Base-by-base conservation (phyloP, 2,888 invertebrate genomes). In the Brachycybe producta region DNA sequence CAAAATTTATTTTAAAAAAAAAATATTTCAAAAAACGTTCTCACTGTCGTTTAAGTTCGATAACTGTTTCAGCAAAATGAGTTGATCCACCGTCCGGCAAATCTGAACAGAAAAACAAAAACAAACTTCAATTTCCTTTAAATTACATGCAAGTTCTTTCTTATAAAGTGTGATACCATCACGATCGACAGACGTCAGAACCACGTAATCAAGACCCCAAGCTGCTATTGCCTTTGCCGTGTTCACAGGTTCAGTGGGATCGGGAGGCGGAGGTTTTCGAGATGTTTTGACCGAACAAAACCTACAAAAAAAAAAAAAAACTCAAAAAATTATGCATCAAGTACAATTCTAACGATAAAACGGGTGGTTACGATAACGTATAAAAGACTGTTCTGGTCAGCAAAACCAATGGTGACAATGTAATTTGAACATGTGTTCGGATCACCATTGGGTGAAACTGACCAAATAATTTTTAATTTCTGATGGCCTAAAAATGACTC, bases 261-360 rank as follows among this genome's bases (percentile, higher is more conserved):
- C 92, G 7, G 88, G 75, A 0, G 87, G 80, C 1, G 92, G 87
- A 1, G 97, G 98, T 26, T 76, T 74, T 54, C 84, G 76, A 0
- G 95, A 79, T 1, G 98, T 98, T 74, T 98, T 98, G 42, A 99
- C 88, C 0, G 97, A 97, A 68, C 98, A 98, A 71, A 98, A 98
- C 62, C 94, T 77, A 66, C 98, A 99, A n/a, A n/a, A n/a, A n/a
- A n/a, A n/a, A n/a, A n/a, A n/a, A n/a, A n/a, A n/a, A n/a, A n/a
- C n/a, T n/a, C n/a, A n/a, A n/a, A n/a, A n/a, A n/a, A n/a, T n/a
- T n/a, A n/a, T n/a, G n/a, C n/a, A n/a, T n/a, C n/a, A n/a, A n/a
- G n/a, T n/a, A n/a, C n/a, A n/a, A n/a, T n/a, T n/a, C n/a, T n/a
- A n/a, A n/a, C n/a, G n/a, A n/a, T n/a, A n/a, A n/a, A n/a, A n/a